Evolutionary conservation across 2,888 invertebrate species (phyloP), one percentile per base, ranked within the genome.

Genomic region (Tenthredo distinguenda): DNA sequence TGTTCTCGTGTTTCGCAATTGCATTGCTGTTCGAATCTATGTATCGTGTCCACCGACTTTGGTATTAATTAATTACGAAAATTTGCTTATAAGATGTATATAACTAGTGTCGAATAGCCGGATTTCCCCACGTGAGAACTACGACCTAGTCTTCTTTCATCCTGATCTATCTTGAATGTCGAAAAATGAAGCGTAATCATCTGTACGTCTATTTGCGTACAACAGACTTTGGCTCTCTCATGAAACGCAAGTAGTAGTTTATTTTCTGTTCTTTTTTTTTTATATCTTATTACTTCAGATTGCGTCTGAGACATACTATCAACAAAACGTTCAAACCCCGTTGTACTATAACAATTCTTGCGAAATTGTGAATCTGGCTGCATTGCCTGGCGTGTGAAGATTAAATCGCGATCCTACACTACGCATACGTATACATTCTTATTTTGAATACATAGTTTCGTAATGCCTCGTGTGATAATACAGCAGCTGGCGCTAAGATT

Each of bases 401-500:
- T 21, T 21, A 12, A 74, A 74, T 40, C 43, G 43, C 72, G 43
- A 68, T 68, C 68, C 18, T 34, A 68, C 68, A 26, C 68, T 43
- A 21, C 21, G 26, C 31, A 31, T 55, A 40, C 43, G 15, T 74
- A 9, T 40, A 37, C 34, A 37, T 74, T 74, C n/a, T 74, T 15
- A 74, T 74, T 74, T 74, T 43, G 4, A 21, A 74, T 71, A 5
- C 37, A 34, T 55, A 34, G 47, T 37, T 18, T 71, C 47, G 77
- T 26, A 26, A 31, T 50, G 26, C 26, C n/a, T 26, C 18, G 34
- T 68, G 4, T 76, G 76, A 76, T 76, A 47, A 76, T 47, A 76
- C 26, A 76, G 47, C 47, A 72, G n/a, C 72, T 74, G 74, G 74
- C 74, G 74, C 47, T 43, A 74, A 50, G 50, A 50, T 77, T 77